Evolutionary conservation across 1,140 invertebrate genomes (phyloP), one percentile per base, ranked within the genome.

Genomic region (Ceratitis capitata): DNA sequence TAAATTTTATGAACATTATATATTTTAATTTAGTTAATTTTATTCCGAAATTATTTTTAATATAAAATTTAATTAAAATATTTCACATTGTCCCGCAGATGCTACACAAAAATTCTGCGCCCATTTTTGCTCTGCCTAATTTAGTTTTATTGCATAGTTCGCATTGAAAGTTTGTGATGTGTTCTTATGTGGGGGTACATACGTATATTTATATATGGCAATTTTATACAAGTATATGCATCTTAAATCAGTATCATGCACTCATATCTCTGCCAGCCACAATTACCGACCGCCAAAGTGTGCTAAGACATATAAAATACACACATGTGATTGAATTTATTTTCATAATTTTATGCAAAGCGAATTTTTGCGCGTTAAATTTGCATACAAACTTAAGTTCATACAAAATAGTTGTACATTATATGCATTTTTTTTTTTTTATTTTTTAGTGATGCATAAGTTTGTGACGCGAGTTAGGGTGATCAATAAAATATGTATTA

Each of bases 291-390:
- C 69, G 39, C 39, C 69, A 78, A 78, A 45, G 69, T 78, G 69
- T 45, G 39, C 69, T 45, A 78, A 78, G 69, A 78, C 6, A n/a
- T 45, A 78, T 78, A 78, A 78, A 78, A 78, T 78, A 39, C 69
- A 78, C 39, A 78, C 58, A 45, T 78, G n/a, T 78, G 69, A 78
- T 78, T 78, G 69, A 39, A 78, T 78, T 78, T 78, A 45, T 78
- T 78, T 78, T 78, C 39, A 45, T 78, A 78, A 78, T 78, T 78
- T 78, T 78, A 78, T 78, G 69, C 69, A 78, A 78, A 78, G 69
- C 69, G 69, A 45, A 78, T 78, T 78, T 78, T 78, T 78, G 69
- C 69, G 69, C 69, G 69, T 78, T 78, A 45, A 45, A 78, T 78
- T 78, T 78, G 69, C 69, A 78, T 78, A 78, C 39, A 78, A 78